Evolutionary conservation across 2,113 vertebrate genomes (phyloP), one percentile per base, ranked within the genome.

Genomic region (Paratilapia polleni): DNA sequence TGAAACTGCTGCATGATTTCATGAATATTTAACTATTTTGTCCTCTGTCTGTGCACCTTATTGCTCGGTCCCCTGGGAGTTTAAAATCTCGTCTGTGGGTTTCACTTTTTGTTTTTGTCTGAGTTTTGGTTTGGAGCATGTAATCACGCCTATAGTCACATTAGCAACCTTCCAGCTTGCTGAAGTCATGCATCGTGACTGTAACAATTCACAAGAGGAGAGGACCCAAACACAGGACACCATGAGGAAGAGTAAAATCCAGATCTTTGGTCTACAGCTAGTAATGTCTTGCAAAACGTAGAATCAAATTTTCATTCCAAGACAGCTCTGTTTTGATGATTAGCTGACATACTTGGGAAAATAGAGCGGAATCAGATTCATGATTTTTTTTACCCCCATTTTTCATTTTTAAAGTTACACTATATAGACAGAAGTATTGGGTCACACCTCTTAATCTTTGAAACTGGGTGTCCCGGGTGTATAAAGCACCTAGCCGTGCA

Each of bases 1-100:
- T 52, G 43, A 66, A 70, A 57, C 74, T 1, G 26, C 85, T 62
- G 38, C 34, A 9, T 14, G 47, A 12, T 31, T 36, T 62, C 22
- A 77, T 80, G 26, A 83, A 81, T 63, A 85, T 80, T 80, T 52
- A 5, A 73, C 26, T 28, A 1, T 68, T 66, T 62, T 12, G 15
- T 57, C 49, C 59, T 13, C 38, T 15, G 6, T 56, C 47, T 85
- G 56, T 8, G 14, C 1, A 5, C 4, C 61, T 60, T 24, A 6
- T 52, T 31, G 22, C 11, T 41, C 1, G 0, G 5, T 76, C 54
- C 59, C 59, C 6, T 34, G 52, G 19, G 78, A 83, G 36, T 52
- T 47, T 6, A 26, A 26, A 31, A 84, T 1, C 52, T 19, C 3
- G 14, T 34, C 52, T 47, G 4, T 4, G 13, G 31, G 43, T 2